Evolutionary conservation across 2,113 vertebrate species (phyloP), one percentile per base, ranked within the genome.

Genomic region (Atractosteus spatula): DNA sequence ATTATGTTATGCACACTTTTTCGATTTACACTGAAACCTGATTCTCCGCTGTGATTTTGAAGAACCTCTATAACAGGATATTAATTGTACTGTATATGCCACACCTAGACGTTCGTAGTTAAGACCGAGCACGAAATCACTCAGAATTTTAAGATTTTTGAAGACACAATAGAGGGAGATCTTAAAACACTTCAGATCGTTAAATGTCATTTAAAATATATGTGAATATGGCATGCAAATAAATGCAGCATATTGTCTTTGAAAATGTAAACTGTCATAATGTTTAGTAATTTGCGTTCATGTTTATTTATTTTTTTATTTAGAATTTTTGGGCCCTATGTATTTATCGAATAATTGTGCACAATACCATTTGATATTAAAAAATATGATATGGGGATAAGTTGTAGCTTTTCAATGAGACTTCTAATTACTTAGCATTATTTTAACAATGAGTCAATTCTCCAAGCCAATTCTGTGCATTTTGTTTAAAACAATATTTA

Each of bases 401-500:
- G 29, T 29, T 29, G 29, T 29, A 29, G 29, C 1, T 29, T 29
- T 29, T 29, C 29, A 29, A 29, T 29, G 29, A 29, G 29, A 4
- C n/a, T n/a, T 12, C 13, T 55, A 55, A 10, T 41, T 42, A 13
- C 0, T 41, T 56, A 14, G 7, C 56, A 11, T n/a, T 59, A 73
- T 14, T 69, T 68, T 13, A 41, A 71, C 71, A 78, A 87, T 67
- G 77, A 82, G 77, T 71, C 63, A 70, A 77, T 81, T 74, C 12
- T 82, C 80, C 83, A 85, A 83, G 83, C 78, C 82, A 79, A 73
- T 76, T 77, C 29, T 29, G 29, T 29, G 45, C 8, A 56, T 11
- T 67, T 67, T 82, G 79, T 82, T 85, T 70, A 89, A 89, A 90
- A 88, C 75, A 80, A 82, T 85, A 89, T 91, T 88, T 89, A 91